Conservation (phyloP, 2,113 vertebrate species). For the Crypturellus undulatus region DNA sequence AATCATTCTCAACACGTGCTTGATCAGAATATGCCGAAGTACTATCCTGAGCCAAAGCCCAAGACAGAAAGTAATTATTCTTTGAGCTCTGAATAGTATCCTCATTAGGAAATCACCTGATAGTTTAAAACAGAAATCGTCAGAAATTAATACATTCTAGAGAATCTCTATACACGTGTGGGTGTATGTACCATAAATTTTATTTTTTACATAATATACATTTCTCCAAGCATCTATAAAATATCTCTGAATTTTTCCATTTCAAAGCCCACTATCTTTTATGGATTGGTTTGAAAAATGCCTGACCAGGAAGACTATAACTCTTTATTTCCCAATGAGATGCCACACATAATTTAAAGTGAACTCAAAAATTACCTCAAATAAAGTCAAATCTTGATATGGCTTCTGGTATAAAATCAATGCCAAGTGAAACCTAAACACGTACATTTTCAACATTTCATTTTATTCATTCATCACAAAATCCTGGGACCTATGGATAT, state of each 20-base stretch:
- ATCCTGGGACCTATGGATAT: not conserved
- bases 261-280: slow-evolving; percentile 24
- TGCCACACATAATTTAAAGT: slow-evolving; percentile 26
- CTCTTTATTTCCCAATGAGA: slow-evolving; percentile 54
- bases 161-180: not conserved
- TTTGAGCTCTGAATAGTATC: not conserved
- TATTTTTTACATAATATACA: not conserved
- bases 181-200: not conserved
- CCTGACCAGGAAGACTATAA: slow-evolving; percentile 42
- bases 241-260: slow-evolving; percentile 29
- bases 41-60: not conserved
- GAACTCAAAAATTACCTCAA: slow-evolving; percentile 17
- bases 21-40: not conserved
- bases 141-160: not conserved
- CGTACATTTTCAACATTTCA: not conserved
- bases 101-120: not conserved
- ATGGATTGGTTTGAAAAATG: slow-evolving; percentile 39
- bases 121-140: not conserved
- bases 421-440: slow-evolving; percentile 18
- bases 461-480: slow-evolving; percentile 30
- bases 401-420: not conserved
- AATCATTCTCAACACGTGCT: rapidly evolving
- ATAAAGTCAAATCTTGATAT: slow-evolving; percentile 10
- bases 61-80: not conserved
- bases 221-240: slow-evolving; percentile 14